Evolutionary conservation across 2,113 vertebrate species (phyloP).

Genomic region (cat (Felis catus)): DNA sequence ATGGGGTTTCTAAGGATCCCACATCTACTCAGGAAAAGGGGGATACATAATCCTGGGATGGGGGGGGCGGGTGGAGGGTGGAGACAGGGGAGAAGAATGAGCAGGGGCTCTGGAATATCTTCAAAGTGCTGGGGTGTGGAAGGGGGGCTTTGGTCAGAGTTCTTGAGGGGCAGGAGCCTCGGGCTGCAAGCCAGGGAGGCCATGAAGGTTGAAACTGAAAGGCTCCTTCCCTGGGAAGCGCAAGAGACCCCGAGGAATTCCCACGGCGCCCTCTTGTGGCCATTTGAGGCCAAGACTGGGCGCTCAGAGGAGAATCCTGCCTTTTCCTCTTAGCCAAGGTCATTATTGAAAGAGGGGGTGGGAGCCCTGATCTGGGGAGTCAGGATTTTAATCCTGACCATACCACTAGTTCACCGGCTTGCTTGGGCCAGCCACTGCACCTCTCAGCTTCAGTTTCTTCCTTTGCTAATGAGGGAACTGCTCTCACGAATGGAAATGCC

Average conservation of each 20-base stretch:
- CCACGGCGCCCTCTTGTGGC: constrained; percentile 45
- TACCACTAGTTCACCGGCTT: background rate
- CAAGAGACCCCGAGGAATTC: background rate
- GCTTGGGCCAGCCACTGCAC: background rate
- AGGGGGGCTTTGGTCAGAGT: too few relatives aligned
- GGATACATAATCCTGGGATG: background rate
- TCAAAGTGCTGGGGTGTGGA: background rate
- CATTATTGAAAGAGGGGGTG: accelerated
- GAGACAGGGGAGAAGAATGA: background rate
- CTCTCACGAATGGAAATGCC: background rate
- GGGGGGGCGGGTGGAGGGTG: accelerated
- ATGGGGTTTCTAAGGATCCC: background rate
- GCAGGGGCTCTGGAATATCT: background rate
- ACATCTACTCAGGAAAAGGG: background rate
- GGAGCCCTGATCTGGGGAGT: too few relatives aligned
- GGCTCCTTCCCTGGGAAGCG: accelerated
- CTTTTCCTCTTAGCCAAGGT: background rate
- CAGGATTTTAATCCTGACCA: background rate
- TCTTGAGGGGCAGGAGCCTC: accelerated
- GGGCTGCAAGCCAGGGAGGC: accelerated
- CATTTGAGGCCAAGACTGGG: background rate
- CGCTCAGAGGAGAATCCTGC: background rate
- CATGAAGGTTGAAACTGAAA: accelerated
- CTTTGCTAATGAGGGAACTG: background rate
- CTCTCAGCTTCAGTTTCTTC: background rate